phyloP scores from a whole-genome alignment of 2,888 invertebrate genomes.

The Bombyx huttoni region DNA sequence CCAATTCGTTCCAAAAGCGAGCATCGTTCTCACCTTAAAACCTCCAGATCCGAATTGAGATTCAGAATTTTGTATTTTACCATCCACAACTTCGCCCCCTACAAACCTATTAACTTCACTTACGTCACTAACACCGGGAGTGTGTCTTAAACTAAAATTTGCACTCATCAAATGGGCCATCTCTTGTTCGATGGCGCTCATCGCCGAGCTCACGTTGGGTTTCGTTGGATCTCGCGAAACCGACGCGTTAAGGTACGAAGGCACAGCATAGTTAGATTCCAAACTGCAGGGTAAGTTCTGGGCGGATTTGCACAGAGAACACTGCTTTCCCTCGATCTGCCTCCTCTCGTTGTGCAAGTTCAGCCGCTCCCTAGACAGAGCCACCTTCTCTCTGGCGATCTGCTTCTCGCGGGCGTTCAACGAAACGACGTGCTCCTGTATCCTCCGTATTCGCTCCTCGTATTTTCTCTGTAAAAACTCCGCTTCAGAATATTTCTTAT shows the following conservation, averaged over 20 bases:
- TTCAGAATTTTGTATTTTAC: conserved; percentile 14
- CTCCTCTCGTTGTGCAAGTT: conserved; percentile 67
- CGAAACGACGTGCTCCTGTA: conserved; percentile 71
- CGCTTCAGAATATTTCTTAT: conserved; percentile 68
- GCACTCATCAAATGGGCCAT: conserved; percentile 48
- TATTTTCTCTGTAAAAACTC: conserved; percentile 68
- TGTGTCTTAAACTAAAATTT: conserved; percentile 32
- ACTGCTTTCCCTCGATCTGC: conserved; percentile 52
- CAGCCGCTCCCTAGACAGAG: conserved; percentile 71
- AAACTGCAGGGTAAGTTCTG: conserved; percentile 30
- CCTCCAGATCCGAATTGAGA: conserved; percentile 21
- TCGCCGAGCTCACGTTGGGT: conserved; percentile 30
- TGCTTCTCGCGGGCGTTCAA: conserved; percentile 72
- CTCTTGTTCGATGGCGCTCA: conserved; percentile 50
- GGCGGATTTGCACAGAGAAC: conserved; percentile 49
- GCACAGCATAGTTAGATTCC: conserved; percentile 26
- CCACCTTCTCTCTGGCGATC: conserved; percentile 74
- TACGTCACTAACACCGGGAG: conserved; percentile 18
- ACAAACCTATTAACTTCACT: conserved; percentile 10
- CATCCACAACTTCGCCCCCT: conserved; percentile 9
- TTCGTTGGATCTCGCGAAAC: conserved; percentile 40
- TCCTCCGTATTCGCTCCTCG: conserved; percentile 68
- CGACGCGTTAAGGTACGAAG: conserved; percentile 29
- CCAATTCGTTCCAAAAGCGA: too few species aligned
- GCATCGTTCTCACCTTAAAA: conserved; percentile 23